A percentile compares a stretch with the other conserved stretches of the same genome.
These are phyloP conservation scores for Sphinx pinastri DNA, from an alignment of 2,888 invertebrate species.

Conservation along the genomic window DNA sequence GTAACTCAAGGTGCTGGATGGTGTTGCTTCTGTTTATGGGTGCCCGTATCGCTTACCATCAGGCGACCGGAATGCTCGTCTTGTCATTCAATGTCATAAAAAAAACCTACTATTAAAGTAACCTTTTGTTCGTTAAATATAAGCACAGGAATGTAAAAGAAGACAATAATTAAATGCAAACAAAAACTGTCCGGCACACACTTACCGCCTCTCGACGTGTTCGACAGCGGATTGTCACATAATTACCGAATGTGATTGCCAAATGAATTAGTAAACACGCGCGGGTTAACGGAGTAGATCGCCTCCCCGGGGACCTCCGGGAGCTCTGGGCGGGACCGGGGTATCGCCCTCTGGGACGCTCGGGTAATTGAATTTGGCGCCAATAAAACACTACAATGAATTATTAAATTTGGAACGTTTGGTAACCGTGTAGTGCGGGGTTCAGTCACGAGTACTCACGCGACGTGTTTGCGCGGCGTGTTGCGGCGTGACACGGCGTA, in stretches of 20 bases:
- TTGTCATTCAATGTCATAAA: too few species aligned
- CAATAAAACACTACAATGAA: conserved; percentile 81
- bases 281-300: conserved; percentile 62
- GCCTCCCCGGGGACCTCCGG: conserved; percentile 45
- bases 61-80: too few species aligned
- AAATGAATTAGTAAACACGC: conserved; percentile 75
- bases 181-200: neutral
- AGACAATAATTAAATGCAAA: conserved; percentile 4
- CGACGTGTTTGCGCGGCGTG: conserved; percentile 3
- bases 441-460: conserved; percentile 11
- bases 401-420: conserved; percentile 74
- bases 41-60: too few species aligned
- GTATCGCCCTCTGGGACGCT: conserved; percentile 46
- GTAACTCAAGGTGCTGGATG: too few species aligned
- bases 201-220: conserved; percentile 31
- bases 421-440: conserved; percentile 8
- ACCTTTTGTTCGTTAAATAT: too few species aligned
- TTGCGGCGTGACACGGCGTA: conserved; percentile 41
- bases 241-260: conserved; percentile 79
- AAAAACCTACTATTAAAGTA: too few species aligned
- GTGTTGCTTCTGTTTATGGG: too few species aligned
- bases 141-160: too few species aligned
- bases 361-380: conserved; percentile 79
- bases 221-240: conserved; percentile 62
- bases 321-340: conserved; percentile 35